Evolutionary conservation across 2,888 invertebrate genomes (phyloP).

Genomic region (Calameuta filiformis): DNA sequence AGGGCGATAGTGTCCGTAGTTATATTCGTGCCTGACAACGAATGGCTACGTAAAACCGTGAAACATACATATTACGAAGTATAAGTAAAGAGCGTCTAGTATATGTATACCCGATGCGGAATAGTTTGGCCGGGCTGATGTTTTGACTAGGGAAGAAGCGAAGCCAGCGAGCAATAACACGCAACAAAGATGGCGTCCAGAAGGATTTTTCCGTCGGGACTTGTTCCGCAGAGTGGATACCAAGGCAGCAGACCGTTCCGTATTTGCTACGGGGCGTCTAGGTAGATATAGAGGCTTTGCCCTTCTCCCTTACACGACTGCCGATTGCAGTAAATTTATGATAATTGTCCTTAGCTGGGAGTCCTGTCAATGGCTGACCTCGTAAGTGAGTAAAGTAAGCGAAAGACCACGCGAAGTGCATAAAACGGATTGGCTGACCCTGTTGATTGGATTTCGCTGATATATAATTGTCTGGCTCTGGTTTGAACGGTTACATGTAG

Average conservation of each 20-base stretch:
- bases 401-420: slow-evolving; percentile 21
- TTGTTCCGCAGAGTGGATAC: slow-evolving; percentile 42
- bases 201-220: slow-evolving; percentile 35
- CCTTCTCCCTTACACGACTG: slow-evolving; percentile 3
- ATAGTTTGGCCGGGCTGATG: not conserved
- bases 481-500: not conserved
- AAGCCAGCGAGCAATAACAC: slow-evolving; percentile 16
- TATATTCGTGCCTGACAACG: not conserved
- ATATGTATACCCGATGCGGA: not conserved
- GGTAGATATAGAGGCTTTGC: slow-evolving; percentile 8
- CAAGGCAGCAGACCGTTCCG: slow-evolving; percentile 28
- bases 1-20: not conserved
- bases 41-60: not conserved
- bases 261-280: slow-evolving; percentile 31
- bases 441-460: slow-evolving; percentile 33
- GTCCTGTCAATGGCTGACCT: slow-evolving; percentile 27
- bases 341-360: slow-evolving; percentile 44
- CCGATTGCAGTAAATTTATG: slow-evolving; percentile 57
- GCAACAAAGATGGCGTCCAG: slow-evolving; percentile 36
- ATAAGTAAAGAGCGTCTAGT: not conserved
- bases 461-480: slow-evolving; percentile 9
- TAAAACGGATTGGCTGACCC: slow-evolving; percentile 28
- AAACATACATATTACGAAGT: not conserved
- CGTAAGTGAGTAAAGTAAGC: slow-evolving; percentile 24
- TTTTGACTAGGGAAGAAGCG: not conserved